A percentile compares a stretch with the other conserved stretches of the same genome.
These are phyloP conservation scores for Pseudochromis fuscus DNA, from an alignment of 2,797 vertebrate species.

Conservation along the genomic window DNA sequence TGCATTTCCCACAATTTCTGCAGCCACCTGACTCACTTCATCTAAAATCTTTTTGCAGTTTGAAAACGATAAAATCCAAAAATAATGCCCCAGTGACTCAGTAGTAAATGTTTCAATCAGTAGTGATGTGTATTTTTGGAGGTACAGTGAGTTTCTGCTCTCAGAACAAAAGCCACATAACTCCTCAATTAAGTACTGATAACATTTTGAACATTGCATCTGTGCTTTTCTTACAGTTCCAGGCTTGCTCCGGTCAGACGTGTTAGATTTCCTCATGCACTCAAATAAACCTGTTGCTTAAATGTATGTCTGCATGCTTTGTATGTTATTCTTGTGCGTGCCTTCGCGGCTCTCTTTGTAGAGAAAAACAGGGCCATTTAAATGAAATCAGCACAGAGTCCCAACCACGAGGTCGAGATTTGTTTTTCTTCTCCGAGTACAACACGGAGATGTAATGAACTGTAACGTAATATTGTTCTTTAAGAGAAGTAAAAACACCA, in stretches of 20 bases:
- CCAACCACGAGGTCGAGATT: slow-evolving; percentile 42
- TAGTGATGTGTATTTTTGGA: background rate
- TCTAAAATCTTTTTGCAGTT: background rate
- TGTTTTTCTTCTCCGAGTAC: slow-evolving; percentile 42
- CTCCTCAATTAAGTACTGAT: background rate
- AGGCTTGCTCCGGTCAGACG: slow-evolving; percentile 1
- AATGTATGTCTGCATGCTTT: slow-evolving; percentile 14
- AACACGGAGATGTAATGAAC: slow-evolving; percentile 36
- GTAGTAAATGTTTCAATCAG: background rate
- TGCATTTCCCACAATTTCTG: slow-evolving; percentile 3
- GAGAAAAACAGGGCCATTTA: slow-evolving; percentile 34
- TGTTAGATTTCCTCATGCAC: slow-evolving; percentile 15
- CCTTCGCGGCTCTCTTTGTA: slow-evolving; percentile 33
- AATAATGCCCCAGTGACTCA: background rate
- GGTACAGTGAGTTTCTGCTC: background rate
- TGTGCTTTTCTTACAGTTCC: slow-evolving; percentile 7
- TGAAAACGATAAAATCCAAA: slow-evolving; percentile 5
- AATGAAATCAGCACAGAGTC: slow-evolving; percentile 50
- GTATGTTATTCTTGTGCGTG: slow-evolving; percentile 40
- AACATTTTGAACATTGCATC: background rate
- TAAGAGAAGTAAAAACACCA: slow-evolving; percentile 50
- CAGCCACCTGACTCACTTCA: background rate
- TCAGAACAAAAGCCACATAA: background rate
- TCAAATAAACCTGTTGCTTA: slow-evolving; percentile 2
- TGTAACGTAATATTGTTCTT: slow-evolving; percentile 50